Base-by-base conservation (phyloP, 1,140 invertebrate species). In the Copidosoma floridanum region DNA sequence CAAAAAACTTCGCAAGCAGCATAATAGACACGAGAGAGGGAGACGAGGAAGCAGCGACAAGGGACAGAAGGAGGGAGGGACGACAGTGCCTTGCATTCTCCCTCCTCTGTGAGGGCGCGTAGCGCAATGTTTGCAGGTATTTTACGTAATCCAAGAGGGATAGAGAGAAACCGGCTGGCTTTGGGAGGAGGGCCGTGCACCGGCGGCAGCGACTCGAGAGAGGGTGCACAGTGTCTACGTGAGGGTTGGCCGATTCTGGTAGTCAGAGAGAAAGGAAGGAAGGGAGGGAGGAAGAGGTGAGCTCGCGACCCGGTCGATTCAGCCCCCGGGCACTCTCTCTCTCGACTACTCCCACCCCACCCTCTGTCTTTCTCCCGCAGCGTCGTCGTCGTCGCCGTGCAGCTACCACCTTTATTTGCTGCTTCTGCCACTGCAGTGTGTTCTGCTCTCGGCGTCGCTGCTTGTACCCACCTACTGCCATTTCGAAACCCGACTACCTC, bases 221-320 rank as follows among this genome's bases (percentile, higher is more conserved):
- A 78, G 76, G 69, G 70, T 73, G 71, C 72, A 70, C 73, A 72
- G 72, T 72, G 73, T 71, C 61, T 57, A 67, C 56, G 68, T n/a
- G n/a, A n/a, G n/a, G n/a, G n/a, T n/a, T 69, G 67, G 65, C 67
- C 64, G 71, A 57, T 27, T 23, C 56, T 58, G 65, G 59, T 64
- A 68, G 67, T 65, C 58, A 64, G 64, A 61, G 66, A 67, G 62
- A 65, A 66, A 71, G 71, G 71, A 63, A 68, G n/a, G 46, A 58
- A 65, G 56, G 69, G 65, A 74, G 70, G 69, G 74, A 74, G 68
- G 65, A 67, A 61, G 65, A 71, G 70, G 71, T 71, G 71, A 76
- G 65, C 75, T 71, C 73, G 77, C 72, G 74, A 72, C 76, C 77
- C 74, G 78, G 78, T 80, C 77, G 78, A 80, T 80, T 79, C 73